Percentiles rank a stretch among this genome's conserved stretches.
Evolutionary conservation across 2,113 vertebrate genomes (phyloP).

Genomic region (Ceuthmochares aereus): DNA sequence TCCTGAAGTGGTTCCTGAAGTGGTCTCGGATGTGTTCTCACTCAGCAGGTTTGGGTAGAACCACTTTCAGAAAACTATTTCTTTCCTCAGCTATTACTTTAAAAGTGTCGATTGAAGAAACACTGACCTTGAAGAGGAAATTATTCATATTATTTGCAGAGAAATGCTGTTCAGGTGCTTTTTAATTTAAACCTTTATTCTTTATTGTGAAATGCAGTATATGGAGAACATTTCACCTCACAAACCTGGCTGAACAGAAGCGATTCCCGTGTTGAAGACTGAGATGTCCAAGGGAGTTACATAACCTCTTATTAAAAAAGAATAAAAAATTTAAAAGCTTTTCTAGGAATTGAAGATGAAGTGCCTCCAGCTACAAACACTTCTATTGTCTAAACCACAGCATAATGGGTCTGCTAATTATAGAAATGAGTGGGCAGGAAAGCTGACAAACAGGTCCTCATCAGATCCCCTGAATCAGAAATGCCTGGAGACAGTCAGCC

Average conservation of each 20-base stretch:
- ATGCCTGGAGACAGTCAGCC: background rate
- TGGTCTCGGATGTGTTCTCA: background rate
- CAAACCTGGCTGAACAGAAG: background rate
- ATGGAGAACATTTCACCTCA: constrained; percentile 8
- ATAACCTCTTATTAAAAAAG: background rate
- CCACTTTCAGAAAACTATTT: background rate
- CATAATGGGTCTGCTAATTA: background rate
- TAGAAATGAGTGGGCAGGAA: background rate
- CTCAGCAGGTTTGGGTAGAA: background rate
- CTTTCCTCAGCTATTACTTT: background rate
- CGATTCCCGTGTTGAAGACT: background rate
- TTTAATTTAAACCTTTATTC: constrained; percentile 24
- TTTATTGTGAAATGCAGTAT: constrained; percentile 5
- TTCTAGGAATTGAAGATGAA: background rate
- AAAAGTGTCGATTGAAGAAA: background rate
- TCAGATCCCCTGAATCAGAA: background rate
- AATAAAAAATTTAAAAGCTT: background rate
- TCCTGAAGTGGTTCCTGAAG: background rate
- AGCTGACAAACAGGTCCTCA: background rate
- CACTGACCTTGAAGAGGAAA: background rate
- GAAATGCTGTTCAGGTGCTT: background rate
- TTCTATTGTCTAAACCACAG: background rate
- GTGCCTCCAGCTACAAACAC: background rate
- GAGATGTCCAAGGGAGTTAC: background rate
- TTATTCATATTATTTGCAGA: constrained; percentile 20